phyloP scores from a whole-genome alignment of 2,113 vertebrate genomes.

The Daubentonia madagascariensis region DNA sequence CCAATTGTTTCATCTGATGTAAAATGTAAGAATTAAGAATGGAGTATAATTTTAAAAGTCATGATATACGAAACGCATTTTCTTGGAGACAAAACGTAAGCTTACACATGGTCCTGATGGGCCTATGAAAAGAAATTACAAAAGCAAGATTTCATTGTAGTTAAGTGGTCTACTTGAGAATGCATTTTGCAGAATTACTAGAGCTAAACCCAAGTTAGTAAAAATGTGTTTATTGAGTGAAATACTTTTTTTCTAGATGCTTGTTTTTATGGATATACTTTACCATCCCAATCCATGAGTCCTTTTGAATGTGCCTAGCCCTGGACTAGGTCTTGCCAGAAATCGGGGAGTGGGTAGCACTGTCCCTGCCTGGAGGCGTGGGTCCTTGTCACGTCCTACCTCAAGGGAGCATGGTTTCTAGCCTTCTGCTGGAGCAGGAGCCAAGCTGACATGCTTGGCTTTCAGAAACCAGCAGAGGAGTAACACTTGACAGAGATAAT shows the following conservation, averaged over 20 bases:
- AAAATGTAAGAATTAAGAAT: constrained; percentile 20
- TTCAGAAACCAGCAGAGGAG: neutral
- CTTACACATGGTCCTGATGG: neutral
- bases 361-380: neutral
- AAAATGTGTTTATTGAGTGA: neutral
- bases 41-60: neutral
- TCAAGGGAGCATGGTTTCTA: neutral
- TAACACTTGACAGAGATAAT: neutral
- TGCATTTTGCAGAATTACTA: neutral
- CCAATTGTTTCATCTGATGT: neutral
- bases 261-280: neutral
- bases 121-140: neutral
- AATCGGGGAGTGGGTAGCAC: neutral
- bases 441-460: neutral
- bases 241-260: neutral
- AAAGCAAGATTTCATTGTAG: neutral
- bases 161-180: neutral
- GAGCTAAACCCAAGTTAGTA: neutral
- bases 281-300: neutral
- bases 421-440: fast-evolving
- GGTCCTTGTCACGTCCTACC: neutral
- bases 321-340: neutral
- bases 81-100: neutral
- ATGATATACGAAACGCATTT: neutral
- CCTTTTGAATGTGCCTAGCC: no score